Percentiles rank a stretch among this genome's conserved stretches.
Evolutionary conservation across 2,888 invertebrate species (phyloP).

Genomic region (Allophyes oxyacanthae): DNA sequence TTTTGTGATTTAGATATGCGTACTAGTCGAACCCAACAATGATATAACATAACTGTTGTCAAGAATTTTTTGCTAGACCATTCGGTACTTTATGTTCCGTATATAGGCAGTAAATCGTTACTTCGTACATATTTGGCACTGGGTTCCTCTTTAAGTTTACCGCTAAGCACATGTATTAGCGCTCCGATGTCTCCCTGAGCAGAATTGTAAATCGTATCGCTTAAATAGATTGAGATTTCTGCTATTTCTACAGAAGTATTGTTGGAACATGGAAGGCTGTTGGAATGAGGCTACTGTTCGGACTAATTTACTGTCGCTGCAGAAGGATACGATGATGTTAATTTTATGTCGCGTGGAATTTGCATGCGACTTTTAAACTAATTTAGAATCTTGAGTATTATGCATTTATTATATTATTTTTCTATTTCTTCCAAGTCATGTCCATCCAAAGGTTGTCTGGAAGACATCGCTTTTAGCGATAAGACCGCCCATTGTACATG

Average conservation of each 20-base stretch:
- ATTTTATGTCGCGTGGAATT: conserved; percentile 4
- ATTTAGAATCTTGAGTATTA: too few relatives aligned
- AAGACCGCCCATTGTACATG: too few relatives aligned
- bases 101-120: conserved; percentile 82
- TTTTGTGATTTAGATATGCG: conserved; percentile 52
- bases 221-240: conserved; percentile 61
- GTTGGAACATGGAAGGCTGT: conserved; percentile 44
- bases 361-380: not conserved
- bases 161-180: conserved; percentile 85
- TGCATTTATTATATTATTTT: too few relatives aligned
- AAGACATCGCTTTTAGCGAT: too few relatives aligned
- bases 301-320: conserved; percentile 42
- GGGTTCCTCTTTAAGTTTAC: conserved; percentile 79
- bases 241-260: conserved; percentile 53
- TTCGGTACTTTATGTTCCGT: conserved; percentile 82
- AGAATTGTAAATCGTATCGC: conserved; percentile 69
- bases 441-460: too few relatives aligned
- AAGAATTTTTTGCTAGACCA: conserved; percentile 51
- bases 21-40: conserved; percentile 58
- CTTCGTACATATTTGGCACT: conserved; percentile 85
- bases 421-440: too few relatives aligned
- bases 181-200: conserved; percentile 71
- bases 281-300: conserved; percentile 44
- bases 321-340: conserved; percentile 25
- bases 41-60: conserved; percentile 56